Evolutionary conservation across 1,140 invertebrate species (phyloP).

Genomic region (Nylanderia fulva): DNA sequence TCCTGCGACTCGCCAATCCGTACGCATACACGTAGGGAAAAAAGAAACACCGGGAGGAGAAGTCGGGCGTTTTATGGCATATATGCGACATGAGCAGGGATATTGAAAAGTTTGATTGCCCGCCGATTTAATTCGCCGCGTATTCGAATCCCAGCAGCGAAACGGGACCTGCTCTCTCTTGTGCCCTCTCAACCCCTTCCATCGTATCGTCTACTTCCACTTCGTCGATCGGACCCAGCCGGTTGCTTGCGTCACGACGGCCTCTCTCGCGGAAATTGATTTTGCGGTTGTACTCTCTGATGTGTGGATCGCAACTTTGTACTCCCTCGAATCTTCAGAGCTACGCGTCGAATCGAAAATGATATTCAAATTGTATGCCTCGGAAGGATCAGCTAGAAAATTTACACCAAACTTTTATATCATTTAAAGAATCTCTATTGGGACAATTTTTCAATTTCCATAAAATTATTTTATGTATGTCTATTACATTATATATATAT

Average conservation of each 20-base stretch:
- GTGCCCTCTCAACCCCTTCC: neutral
- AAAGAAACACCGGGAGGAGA: constrained; percentile 21
- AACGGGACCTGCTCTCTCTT: constrained; percentile 24
- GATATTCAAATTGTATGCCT: neutral
- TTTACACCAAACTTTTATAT: neutral
- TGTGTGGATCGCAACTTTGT: neutral
- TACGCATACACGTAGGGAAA: neutral
- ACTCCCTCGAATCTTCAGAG: neutral
- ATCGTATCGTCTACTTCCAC: neutral
- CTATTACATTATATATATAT: constrained; percentile 68
- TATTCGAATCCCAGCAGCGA: constrained; percentile 55
- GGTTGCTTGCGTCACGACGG: constrained; percentile 7
- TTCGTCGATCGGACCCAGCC: neutral
- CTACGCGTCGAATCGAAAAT: constrained; percentile 3
- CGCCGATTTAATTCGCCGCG: constrained; percentile 67
- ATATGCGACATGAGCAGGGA: constrained; percentile 70
- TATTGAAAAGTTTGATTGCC: constrained; percentile 76
- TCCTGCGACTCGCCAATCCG: constrained; percentile 11
- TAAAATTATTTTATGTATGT: too few relatives aligned
- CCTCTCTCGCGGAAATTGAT: constrained; percentile 68
- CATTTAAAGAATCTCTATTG: neutral
- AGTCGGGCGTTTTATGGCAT: constrained; percentile 62
- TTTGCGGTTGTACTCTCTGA: constrained; percentile 62
- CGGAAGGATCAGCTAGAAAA: neutral
- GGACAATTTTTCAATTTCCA: neutral